These are phyloP conservation scores for Drosophila mojavensis DNA, from an alignment of 1,140 invertebrate genomes.

Conservation along the genomic window DNA sequence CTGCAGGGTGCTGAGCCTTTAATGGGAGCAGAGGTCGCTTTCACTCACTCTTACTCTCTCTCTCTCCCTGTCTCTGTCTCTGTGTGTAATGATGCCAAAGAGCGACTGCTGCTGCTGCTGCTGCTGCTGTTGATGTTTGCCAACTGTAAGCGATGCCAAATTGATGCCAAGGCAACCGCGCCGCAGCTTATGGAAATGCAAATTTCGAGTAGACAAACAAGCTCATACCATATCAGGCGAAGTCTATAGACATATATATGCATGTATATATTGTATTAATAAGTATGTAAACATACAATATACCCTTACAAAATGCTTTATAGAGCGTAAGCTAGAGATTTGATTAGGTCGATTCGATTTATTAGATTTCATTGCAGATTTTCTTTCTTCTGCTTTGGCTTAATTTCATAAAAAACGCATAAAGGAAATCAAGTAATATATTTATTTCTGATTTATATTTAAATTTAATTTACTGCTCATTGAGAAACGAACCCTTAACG, in stretches of 20 bases:
- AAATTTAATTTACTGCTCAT: too few relatives aligned
- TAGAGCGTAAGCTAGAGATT: not conserved
- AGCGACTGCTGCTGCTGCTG: not conserved
- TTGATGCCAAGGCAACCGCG: constrained; percentile 68
- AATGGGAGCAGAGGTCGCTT: not conserved
- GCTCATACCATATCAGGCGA: constrained; percentile 16
- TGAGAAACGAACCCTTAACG: too few relatives aligned
- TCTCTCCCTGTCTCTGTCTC: not conserved
- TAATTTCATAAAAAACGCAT: too few relatives aligned
- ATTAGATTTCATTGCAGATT: too few relatives aligned
- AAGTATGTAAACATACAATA: not conserved
- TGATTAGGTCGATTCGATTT: too few relatives aligned
- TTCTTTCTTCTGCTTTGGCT: too few relatives aligned
- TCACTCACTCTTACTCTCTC: not conserved
- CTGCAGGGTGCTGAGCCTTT: not conserved
- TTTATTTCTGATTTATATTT: too few relatives aligned
- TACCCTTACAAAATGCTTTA: not conserved
- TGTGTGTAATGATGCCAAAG: constrained; percentile 37
- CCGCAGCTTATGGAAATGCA: constrained; percentile 55
- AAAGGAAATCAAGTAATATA: too few relatives aligned
- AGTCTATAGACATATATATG: constrained; percentile 15
- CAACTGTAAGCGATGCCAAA: constrained; percentile 69
- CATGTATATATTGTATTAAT: constrained; percentile 19
- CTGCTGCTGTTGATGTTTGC: constrained; percentile 49
- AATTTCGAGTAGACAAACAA: constrained; percentile 34